Percentiles rank a stretch among this genome's conserved stretches.
Evolutionary conservation across 1,140 invertebrate genomes (phyloP).

Genomic region (Brachionus paranguensis): DNA sequence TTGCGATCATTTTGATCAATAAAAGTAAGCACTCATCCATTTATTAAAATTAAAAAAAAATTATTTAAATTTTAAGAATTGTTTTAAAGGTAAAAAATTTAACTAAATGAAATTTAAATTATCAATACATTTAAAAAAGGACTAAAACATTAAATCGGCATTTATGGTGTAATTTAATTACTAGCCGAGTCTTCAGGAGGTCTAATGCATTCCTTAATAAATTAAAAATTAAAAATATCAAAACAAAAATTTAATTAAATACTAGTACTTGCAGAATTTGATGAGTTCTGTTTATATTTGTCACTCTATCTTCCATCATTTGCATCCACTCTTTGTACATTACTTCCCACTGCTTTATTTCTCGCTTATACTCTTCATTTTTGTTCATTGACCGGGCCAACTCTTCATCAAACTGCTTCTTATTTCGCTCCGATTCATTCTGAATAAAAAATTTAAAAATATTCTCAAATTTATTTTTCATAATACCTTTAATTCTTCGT

Average conservation of each 20-base stretch:
- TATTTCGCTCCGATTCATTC: not conserved
- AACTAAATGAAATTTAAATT: not conserved
- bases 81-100: not conserved
- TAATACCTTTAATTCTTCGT: not conserved
- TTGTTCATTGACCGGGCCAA: not conserved
- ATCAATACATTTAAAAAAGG: not conserved
- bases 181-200: not conserved
- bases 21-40: not conserved
- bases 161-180: not conserved
- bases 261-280: slow-evolving; percentile 22
- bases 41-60: not conserved
- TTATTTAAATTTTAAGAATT: not conserved
- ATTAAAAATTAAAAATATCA: not conserved
- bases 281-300: slow-evolving; percentile 34
- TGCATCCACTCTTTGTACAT: slow-evolving; percentile 40
- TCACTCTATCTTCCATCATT: slow-evolving; percentile 35
- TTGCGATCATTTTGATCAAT: not conserved
- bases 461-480: not conserved
- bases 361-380: slow-evolving; percentile 37
- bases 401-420: slow-evolving; percentile 1
- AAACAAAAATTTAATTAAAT: not conserved
- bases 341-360: slow-evolving; percentile 35
- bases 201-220: not conserved
- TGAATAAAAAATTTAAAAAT: slow-evolving; percentile 4
- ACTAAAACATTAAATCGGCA: not conserved